A percentile compares a stretch with the other conserved stretches of the same genome.
phyloP scores from a whole-genome alignment of 2,113 vertebrate genomes.

The Bufo bufo region DNA sequence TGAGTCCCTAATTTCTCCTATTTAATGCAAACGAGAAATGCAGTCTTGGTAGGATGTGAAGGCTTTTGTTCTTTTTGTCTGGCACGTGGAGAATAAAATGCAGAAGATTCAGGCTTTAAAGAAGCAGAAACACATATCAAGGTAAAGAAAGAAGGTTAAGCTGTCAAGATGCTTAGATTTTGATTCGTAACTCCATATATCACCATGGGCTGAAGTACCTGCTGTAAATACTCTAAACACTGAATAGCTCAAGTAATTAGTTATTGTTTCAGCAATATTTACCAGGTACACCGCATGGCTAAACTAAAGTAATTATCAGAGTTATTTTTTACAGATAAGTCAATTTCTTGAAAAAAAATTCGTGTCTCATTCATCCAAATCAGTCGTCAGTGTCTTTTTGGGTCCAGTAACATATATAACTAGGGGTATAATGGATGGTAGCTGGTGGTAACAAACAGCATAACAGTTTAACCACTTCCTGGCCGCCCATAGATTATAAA shows the following conservation, averaged over 20 bases:
- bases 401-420: no score
- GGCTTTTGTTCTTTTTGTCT: slow-evolving; percentile 47
- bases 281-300: neutral
- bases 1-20: slow-evolving; percentile 54
- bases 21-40: slow-evolving; percentile 50
- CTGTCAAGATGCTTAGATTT: neutral
- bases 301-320: no score
- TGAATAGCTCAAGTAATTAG: neutral
- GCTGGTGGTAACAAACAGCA: no score
- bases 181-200: neutral
- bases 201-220: neutral
- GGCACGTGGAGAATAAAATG: slow-evolving; percentile 18
- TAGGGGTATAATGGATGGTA: no score
- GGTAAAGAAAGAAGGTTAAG: neutral
- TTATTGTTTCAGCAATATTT: neutral
- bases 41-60: slow-evolving; percentile 38
- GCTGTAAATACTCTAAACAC: neutral
- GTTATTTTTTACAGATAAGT: no score
- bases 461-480: no score
- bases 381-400: no score
- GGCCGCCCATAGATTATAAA: no score
- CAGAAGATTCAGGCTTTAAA: slow-evolving; percentile 37
- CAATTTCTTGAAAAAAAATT: no score
- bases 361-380: no score
- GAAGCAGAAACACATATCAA: slow-evolving; percentile 33